phyloP scores from a whole-genome alignment of 2,797 vertebrate species.

The Chaunax sp. region DNA sequence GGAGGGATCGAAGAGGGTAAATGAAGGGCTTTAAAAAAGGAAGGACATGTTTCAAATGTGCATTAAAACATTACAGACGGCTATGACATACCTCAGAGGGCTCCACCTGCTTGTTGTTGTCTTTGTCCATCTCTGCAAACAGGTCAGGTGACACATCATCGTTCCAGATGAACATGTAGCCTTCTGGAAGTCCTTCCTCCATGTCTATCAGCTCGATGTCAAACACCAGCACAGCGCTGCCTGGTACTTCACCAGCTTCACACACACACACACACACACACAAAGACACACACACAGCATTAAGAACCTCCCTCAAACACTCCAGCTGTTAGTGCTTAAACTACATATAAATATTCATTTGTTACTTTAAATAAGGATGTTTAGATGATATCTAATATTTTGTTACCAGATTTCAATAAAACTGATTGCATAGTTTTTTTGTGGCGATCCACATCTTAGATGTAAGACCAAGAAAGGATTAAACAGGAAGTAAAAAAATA shows the following conservation, averaged over 20 bases:
- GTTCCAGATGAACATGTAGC: slow-evolving; percentile 99
- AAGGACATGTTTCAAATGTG: background rate
- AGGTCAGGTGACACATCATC: slow-evolving; percentile 91
- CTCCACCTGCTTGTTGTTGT: slow-evolving; percentile 87
- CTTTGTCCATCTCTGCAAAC: slow-evolving; percentile 93
- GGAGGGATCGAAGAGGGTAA: background rate
- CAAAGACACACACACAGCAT: slow-evolving; percentile 20
- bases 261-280: slow-evolving; percentile 26
- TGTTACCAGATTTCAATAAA: no score
- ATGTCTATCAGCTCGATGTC: slow-evolving; percentile 92
- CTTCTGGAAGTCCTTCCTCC: slow-evolving; percentile 95
- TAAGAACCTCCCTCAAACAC: background rate
- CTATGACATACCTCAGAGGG: slow-evolving; percentile 87
- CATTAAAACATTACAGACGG: background rate
- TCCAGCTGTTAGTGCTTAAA: background rate
- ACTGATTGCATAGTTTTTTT: no score
- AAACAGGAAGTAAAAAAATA: no score
- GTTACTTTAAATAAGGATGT: background rate
- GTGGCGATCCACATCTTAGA: no score
- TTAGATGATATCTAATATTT: no score
- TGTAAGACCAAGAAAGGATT: no score
- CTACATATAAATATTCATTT: background rate
- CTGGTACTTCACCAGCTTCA: slow-evolving; percentile 93
- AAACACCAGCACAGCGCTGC: slow-evolving; percentile 94
- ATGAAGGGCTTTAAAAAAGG: accelerated